Conservation (phyloP, 2,113 vertebrate genomes). For the Erinaceus europaeus region DNA sequence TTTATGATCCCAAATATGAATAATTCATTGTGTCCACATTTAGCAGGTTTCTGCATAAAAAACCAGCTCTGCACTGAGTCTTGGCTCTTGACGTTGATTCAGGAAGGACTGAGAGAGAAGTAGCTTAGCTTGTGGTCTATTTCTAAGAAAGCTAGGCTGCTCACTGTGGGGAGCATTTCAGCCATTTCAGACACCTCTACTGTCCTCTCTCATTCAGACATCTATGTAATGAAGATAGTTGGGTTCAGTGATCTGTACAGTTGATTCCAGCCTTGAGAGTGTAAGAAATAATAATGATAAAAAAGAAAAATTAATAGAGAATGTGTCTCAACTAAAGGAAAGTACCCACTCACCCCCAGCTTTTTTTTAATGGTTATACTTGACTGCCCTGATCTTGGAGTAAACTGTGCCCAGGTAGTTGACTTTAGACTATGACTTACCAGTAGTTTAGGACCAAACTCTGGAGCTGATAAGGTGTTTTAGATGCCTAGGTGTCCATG, state of each 20-base stretch:
- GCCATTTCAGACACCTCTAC: not conserved
- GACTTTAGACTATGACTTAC: not conserved
- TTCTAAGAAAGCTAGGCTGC: not conserved
- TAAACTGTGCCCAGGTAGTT: not conserved
- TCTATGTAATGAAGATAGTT: not conserved
- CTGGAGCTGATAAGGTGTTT: not conserved
- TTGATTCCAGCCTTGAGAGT: not conserved
- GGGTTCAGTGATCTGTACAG: not conserved
- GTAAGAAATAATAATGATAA: not conserved
- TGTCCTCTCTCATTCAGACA: not conserved
- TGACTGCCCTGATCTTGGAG: not conserved
- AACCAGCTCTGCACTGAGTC: slow-evolving; percentile 28
- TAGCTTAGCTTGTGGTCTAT: not conserved
- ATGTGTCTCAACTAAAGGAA: not conserved
- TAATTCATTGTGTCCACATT: slow-evolving; percentile 75
- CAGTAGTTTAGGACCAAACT: not conserved
- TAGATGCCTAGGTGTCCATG: not conserved
- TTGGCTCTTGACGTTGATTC: slow-evolving; percentile 14
- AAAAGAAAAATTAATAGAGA: not conserved
- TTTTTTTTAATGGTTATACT: not conserved
- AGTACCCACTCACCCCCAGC: too few species aligned
- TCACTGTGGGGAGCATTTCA: not conserved
- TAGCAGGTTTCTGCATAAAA: slow-evolving; percentile 72
- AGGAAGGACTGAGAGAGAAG: not conserved
- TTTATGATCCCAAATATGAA: slow-evolving; percentile 80